Percentiles rank a stretch among this genome's conserved stretches.
These are phyloP conservation scores for Andrena marginata DNA, from an alignment of 2,888 invertebrate genomes.

Conservation along the genomic window DNA sequence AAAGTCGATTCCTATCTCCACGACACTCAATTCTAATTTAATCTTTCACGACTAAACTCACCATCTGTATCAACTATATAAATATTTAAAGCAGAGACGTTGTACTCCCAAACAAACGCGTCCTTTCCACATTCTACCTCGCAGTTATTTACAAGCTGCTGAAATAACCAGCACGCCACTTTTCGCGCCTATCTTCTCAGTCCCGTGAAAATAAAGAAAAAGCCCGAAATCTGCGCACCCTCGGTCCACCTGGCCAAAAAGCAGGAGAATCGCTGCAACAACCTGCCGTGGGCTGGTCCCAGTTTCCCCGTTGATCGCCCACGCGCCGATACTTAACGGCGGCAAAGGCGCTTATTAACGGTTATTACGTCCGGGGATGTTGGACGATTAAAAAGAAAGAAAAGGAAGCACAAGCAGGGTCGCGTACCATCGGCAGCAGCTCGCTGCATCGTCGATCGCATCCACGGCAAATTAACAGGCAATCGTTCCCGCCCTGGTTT, in stretches of 20 bases:
- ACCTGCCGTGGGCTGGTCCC: constrained; percentile 68
- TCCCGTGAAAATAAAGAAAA: not conserved
- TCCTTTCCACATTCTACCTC: too few relatives aligned
- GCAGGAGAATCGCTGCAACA: constrained; percentile 50
- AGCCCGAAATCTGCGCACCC: constrained; percentile 32
- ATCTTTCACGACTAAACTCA: too few relatives aligned
- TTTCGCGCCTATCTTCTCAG: constrained; percentile 16
- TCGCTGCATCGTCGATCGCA: constrained; percentile 40
- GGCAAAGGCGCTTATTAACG: constrained; percentile 79
- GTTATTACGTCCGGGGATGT: constrained; percentile 77
- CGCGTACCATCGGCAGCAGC: constrained; percentile 24
- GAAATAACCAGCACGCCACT: not conserved
- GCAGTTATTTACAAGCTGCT: too few relatives aligned
- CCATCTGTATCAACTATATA: too few relatives aligned
- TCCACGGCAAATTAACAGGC: constrained; percentile 51
- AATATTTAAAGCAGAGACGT: too few relatives aligned
- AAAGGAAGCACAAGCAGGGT: constrained; percentile 15
- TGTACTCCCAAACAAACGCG: too few relatives aligned
- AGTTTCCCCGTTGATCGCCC: constrained; percentile 68
- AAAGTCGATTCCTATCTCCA: too few relatives aligned
- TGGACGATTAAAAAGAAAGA: constrained; percentile 65
- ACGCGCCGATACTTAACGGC: constrained; percentile 78
- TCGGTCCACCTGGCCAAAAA: constrained; percentile 53
- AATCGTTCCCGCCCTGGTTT: constrained; percentile 47
- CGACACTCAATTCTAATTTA: too few relatives aligned